Evolutionary conservation across 2,888 invertebrate genomes (phyloP), one percentile per base, ranked within the genome.

Genomic region (Phengaris arion): DNA sequence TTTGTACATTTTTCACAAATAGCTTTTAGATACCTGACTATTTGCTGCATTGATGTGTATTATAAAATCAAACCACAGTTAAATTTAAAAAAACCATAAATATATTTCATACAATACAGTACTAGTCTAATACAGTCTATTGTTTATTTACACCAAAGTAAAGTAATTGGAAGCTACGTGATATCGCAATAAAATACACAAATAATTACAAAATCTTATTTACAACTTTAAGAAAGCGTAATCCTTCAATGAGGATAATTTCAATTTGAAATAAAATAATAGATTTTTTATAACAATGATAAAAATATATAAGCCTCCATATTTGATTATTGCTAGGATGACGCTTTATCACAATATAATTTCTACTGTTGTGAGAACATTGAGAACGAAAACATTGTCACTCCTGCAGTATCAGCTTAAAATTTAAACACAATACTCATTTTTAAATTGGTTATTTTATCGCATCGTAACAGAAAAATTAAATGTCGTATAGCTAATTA

Each of bases 41-140:
- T 35, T 35, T 2, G 35, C 35, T 3, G 35, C 35, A 35, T 35
- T 35, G 35, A 35, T 35, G 46, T 68, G 6, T 45, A 68, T 6
- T 10, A 45, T 10, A 57, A 75, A 78, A 79, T 76, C 74, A 79
- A 81, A 81, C 78, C 74, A 76, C 54, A 76, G 78, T 75, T 79
- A 75, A 78, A 80, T 77, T 80, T 79, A 76, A 75, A 77, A 22
- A 80, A 83, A 82, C 79, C 81, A 80, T 78, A 79, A 75, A 82
- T 82, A 83, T 82, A 82, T 81, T 83, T 82, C 81, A 81, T 81
- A 81, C 79, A 79, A 78, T 81, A 80, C 74, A 79, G 22, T 22
- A 77, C 35, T 74, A 74, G 52, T 68, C 81, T 82, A 82, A 78
- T 79, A 80, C 83, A 83, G 82, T 82, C 82, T 76, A 81, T 77